These are phyloP conservation scores for Mionectes olivaceus DNA, from an alignment of 2,797 vertebrate species.

Conservation along the genomic window DNA sequence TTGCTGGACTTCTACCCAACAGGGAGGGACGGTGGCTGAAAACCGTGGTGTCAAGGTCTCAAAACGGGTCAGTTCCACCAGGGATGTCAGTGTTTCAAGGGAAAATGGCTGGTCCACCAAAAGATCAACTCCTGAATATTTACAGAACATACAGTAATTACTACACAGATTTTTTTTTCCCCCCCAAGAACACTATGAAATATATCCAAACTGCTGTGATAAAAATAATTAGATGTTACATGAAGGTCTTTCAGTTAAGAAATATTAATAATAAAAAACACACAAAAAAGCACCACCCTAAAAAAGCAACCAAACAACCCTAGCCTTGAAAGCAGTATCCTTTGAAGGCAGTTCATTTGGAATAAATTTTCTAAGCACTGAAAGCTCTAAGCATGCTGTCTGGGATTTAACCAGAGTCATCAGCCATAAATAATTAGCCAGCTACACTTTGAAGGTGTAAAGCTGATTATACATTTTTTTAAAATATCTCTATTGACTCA, in stretches of 20 bases:
- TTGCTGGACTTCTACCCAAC: conserved; percentile 98
- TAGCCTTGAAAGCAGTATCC: not conserved
- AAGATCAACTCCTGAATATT: conserved; percentile 90
- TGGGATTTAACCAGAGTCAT: not conserved
- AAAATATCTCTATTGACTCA: not conserved
- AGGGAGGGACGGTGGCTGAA: conserved; percentile 96
- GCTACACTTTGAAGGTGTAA: not conserved
- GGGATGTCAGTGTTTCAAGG: conserved; percentile 90
- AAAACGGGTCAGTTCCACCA: conserved; percentile 97
- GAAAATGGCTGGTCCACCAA: conserved; percentile 93
- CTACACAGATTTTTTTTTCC: not conserved
- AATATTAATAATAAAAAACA: not conserved
- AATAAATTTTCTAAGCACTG: not conserved
- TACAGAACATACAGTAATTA: not conserved
- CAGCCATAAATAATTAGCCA: not conserved
- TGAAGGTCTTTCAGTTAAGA: not conserved
- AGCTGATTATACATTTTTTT: not conserved
- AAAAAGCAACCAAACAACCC: not conserved
- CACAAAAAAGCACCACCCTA: not conserved
- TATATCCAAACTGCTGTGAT: not conserved
- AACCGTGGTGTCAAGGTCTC: conserved; percentile 97
- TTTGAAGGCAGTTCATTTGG: not conserved
- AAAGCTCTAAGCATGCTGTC: not conserved
- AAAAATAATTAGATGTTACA: not conserved
- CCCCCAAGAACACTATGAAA: not conserved